phyloP scores from a whole-genome alignment of 1,140 invertebrate species.

The Eupeodes corollae region DNA sequence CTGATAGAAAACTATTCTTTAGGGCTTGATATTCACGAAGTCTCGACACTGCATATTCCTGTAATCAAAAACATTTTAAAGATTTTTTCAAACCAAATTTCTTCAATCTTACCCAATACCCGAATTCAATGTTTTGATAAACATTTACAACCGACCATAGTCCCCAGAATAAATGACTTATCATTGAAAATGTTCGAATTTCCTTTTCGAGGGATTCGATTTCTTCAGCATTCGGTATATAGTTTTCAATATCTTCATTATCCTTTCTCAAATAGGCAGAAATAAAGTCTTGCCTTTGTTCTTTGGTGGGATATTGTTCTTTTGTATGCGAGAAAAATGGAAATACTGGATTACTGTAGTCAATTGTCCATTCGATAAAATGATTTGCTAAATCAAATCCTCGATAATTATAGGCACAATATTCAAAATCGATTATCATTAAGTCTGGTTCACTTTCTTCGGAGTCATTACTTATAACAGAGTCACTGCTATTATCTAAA shows the following conservation, averaged over 20 bases:
- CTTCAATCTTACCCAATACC: conserved; percentile 71
- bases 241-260: conserved; percentile 17
- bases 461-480: conserved; percentile 29
- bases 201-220: conserved; percentile 43
- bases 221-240: conserved; percentile 19
- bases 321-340: conserved; percentile 65
- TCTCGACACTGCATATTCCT: conserved; percentile 25
- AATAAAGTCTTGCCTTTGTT: conserved; percentile 51
- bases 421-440: conserved; percentile 85
- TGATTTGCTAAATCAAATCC: conserved; percentile 95
- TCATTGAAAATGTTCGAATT: conserved; percentile 69
- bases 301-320: conserved; percentile 58
- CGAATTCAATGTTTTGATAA: conserved; percentile 79
- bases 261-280: conserved; percentile 24
- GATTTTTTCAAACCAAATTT: not conserved
- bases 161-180: conserved; percentile 87
- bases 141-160: conserved; percentile 86
- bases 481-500: conserved; percentile 4
- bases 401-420: conserved; percentile 86
- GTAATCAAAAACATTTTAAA: not conserved
- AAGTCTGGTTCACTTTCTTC: conserved; percentile 50
- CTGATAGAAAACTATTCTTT: conserved; percentile 15
- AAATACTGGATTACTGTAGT: conserved; percentile 67
- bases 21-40: conserved; percentile 23
- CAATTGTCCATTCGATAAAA: conserved; percentile 89